Percentiles rank a stretch among this genome's conserved stretches.
phyloP scores from a whole-genome alignment of 23 tunicate genomes.

The Trididemnum nubilum region DNA sequence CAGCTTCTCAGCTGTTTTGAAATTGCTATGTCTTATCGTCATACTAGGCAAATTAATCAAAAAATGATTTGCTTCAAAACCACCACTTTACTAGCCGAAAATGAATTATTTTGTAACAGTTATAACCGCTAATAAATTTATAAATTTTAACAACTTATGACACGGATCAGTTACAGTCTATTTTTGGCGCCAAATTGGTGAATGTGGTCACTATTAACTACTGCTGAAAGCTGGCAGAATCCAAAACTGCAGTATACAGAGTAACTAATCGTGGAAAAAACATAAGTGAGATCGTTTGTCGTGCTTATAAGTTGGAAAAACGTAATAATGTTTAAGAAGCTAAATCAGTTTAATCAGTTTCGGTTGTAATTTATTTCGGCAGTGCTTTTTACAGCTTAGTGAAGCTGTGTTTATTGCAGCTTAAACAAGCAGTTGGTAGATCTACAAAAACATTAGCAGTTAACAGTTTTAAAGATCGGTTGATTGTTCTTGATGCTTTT shows the following conservation, averaged over 20 bases:
- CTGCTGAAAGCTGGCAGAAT: not conserved
- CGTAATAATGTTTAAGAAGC: not conserved
- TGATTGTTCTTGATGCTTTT: not conserved
- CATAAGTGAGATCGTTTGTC: not conserved
- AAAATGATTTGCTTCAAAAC: not conserved
- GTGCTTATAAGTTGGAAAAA: not conserved
- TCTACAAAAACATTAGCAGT: not conserved
- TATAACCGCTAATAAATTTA: not conserved
- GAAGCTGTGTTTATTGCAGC: not conserved
- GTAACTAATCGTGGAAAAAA: not conserved
- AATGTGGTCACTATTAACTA: not conserved
- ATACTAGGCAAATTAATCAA: not conserved
- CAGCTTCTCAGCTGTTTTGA: constrained; percentile 1
- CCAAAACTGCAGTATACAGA: not conserved
- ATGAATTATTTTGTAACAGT: not conserved
- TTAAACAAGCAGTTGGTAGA: not conserved
- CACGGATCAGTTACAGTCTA: not conserved
- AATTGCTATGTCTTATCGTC: not conserved
- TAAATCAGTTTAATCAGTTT: not conserved
- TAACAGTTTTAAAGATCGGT: not conserved
- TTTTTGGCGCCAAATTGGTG: constrained; percentile 1
- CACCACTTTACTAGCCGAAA: not conserved
- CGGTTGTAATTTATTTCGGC: not conserved
- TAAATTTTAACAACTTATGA: not conserved
- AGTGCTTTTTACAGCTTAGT: not conserved